Percentiles rank a stretch among this genome's conserved stretches.
Conservation (phyloP, 2,888 invertebrate genomes). For the Oligia latruncula region DNA sequence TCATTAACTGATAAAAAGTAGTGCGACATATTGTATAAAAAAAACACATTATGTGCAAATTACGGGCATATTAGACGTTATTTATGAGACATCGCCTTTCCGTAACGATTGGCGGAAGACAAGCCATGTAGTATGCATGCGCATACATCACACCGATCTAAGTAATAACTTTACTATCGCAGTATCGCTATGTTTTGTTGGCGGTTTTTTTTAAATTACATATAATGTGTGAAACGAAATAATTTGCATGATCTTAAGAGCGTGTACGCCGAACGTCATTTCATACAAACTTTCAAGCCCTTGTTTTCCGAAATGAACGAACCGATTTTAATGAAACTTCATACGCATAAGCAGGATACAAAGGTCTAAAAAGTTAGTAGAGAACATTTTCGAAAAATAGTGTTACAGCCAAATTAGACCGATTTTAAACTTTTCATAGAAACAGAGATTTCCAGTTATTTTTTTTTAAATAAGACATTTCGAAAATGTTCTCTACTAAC, state of each 20-base stretch:
- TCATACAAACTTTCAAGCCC: no score
- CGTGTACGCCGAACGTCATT: no score
- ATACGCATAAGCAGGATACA: no score
- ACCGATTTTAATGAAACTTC: no score
- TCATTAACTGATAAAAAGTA: constrained; percentile 42
- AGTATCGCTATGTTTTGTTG: neutral
- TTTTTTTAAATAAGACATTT: no score
- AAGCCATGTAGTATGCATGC: constrained; percentile 42
- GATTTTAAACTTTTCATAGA: no score
- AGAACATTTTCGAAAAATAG: no score
- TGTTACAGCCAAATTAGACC: no score
- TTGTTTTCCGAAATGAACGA: no score
- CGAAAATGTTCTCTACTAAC: no score
- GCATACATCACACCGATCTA: constrained; percentile 43
- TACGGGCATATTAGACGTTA: constrained; percentile 50
- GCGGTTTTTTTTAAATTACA: neutral
- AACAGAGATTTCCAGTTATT: no score
- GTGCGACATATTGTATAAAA: constrained; percentile 40
- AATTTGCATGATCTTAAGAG: constrained; percentile 17
- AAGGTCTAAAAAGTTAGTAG: no score
- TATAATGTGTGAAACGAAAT: constrained; percentile 11
- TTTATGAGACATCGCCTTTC: constrained; percentile 65
- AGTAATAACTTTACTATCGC: constrained; percentile 10
- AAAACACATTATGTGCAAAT: constrained; percentile 62
- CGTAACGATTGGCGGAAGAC: constrained; percentile 68